Evolutionary conservation across 2,797 vertebrate species (phyloP).

Genomic region (Oryzias dopingdopingensis): DNA sequence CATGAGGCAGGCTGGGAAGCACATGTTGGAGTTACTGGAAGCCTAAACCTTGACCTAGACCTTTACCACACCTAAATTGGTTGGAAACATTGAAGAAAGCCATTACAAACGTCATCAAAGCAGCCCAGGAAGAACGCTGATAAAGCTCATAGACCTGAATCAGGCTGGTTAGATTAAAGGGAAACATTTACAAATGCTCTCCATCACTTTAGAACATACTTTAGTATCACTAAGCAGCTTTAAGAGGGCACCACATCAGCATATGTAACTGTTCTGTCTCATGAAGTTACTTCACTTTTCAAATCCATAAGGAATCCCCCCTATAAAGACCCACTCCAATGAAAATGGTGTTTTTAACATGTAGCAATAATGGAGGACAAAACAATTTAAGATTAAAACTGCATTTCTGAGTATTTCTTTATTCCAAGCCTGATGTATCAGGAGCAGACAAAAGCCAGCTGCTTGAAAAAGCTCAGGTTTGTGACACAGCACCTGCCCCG

Average conservation of each 20-base stretch:
- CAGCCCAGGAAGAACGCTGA: slow-evolving; percentile 14
- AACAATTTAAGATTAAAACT: too few species aligned
- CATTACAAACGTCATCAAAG: neutral
- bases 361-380: too few species aligned
- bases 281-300: too few species aligned
- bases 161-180: slow-evolving; percentile 18
- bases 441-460: too few species aligned
- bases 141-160: slow-evolving; percentile 10
- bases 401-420: too few species aligned
- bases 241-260: slow-evolving; percentile 23
- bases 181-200: slow-evolving; percentile 33
- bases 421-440: too few species aligned
- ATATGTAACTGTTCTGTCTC: too few species aligned
- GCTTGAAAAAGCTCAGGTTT: too few species aligned
- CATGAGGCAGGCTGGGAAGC: slow-evolving; percentile 60
- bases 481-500: too few species aligned
- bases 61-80: slow-evolving; percentile 4
- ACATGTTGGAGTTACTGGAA: slow-evolving; percentile 44
- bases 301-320: too few species aligned
- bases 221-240: neutral
- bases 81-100: slow-evolving; percentile 3
- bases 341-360: too few species aligned
- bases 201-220: slow-evolving; percentile 22
- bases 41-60: slow-evolving; percentile 12
- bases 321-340: too few species aligned